phyloP scores from a whole-genome alignment of 2,888 invertebrate genomes.

The Eupeodes luniger region DNA sequence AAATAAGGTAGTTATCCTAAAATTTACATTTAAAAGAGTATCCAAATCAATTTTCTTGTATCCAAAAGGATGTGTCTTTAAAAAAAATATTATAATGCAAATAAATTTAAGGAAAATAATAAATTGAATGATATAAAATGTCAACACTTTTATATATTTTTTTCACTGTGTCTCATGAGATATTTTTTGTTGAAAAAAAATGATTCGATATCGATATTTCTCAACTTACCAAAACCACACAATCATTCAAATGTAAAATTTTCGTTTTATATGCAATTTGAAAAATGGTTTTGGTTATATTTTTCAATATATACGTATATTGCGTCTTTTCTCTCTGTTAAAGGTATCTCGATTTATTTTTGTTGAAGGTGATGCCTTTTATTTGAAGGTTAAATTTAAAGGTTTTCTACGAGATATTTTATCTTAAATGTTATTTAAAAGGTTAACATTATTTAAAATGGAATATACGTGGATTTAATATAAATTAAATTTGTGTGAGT shows the following conservation, averaged over 20 bases:
- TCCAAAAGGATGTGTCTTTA: not conserved
- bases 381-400: not conserved
- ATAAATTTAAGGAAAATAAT: not conserved
- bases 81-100: not conserved
- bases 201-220: slow-evolving; percentile 43
- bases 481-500: too few species aligned
- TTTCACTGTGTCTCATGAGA: slow-evolving; percentile 5
- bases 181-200: not conserved
- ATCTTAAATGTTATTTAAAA: too few species aligned
- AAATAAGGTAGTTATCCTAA: not conserved
- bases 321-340: slow-evolving; percentile 1
- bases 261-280: slow-evolving; percentile 70
- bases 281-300: not conserved
- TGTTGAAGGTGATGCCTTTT: not conserved
- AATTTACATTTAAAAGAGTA: slow-evolving; percentile 10
- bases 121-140: not conserved
- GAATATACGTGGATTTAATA: too few species aligned
- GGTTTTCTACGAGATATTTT: not conserved
- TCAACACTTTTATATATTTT: slow-evolving; percentile 6
- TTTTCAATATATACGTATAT: not conserved
- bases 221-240: slow-evolving; percentile 38
- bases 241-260: slow-evolving; percentile 64
- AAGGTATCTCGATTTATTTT: not conserved
- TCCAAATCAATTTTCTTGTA: not conserved
- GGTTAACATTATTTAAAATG: too few species aligned